These are phyloP conservation scores for Saccopteryx bilineata DNA, from an alignment of 2,113 vertebrate genomes.

Conservation along the genomic window DNA sequence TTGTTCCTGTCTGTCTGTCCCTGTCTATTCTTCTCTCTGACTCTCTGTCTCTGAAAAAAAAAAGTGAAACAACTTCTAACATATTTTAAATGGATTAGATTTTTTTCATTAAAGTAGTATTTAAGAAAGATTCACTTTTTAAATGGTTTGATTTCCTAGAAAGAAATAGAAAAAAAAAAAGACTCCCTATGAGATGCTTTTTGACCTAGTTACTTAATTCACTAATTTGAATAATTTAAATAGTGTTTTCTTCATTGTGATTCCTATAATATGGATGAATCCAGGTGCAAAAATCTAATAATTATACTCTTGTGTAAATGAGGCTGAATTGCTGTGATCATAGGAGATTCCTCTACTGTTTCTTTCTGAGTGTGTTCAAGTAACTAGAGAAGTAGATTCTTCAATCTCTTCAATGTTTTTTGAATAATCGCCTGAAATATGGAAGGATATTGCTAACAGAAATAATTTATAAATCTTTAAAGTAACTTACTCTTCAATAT, in stretches of 20 bases:
- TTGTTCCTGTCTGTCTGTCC: no score
- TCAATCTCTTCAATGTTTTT: neutral
- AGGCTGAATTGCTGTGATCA: conserved; percentile 17
- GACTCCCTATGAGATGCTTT: neutral
- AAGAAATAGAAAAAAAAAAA: neutral
- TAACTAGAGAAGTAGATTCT: neutral
- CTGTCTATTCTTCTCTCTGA: no score
- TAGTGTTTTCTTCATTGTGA: neutral
- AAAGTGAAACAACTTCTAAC: neutral
- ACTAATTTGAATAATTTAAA: conserved; percentile 28
- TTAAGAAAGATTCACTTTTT: neutral
- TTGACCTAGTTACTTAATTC: neutral
- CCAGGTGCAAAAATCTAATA: neutral
- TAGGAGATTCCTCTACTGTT: neutral
- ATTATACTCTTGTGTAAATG: conserved; percentile 13
- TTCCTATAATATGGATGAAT: neutral
- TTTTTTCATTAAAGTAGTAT: neutral
- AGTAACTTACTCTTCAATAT: neutral
- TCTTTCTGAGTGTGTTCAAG: neutral
- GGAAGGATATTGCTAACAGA: neutral
- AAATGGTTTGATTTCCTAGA: neutral
- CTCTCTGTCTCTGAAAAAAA: neutral
- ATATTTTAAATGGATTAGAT: neutral
- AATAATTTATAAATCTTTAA: neutral
- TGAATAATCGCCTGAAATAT: conserved; percentile 20